phyloP scores from a whole-genome alignment of 2,888 invertebrate genomes.

The Luperina testacea region DNA sequence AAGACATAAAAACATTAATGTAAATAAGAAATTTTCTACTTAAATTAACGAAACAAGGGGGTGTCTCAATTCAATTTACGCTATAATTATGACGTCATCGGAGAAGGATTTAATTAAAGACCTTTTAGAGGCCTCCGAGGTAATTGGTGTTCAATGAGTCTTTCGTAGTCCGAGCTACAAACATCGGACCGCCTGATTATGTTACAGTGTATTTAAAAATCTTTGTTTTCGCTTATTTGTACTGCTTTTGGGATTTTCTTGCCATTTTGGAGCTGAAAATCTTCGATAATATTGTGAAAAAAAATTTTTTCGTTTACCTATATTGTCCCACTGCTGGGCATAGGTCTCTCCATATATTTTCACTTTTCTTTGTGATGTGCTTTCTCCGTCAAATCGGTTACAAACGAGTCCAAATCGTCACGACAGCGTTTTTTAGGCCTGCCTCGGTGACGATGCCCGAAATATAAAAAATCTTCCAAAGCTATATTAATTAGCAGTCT shows the following conservation, averaged over 20 bases:
- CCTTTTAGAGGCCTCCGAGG: conserved; percentile 87
- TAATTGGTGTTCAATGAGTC: conserved; percentile 89
- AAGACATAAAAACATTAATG: conserved; percentile 78
- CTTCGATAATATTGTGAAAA: background rate
- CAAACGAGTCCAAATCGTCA: background rate
- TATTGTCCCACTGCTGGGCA: background rate
- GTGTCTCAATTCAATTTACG: conserved; percentile 87
- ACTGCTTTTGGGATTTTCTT: conserved; percentile 11
- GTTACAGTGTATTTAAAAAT: conserved; percentile 75
- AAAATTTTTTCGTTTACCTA: background rate
- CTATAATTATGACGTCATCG: conserved; percentile 90
- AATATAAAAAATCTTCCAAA: conserved; percentile 1
- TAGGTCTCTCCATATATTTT: no score
- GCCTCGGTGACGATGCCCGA: background rate
- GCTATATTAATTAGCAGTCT: conserved; percentile 14
- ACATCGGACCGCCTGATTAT: conserved; percentile 82
- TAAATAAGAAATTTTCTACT: conserved; percentile 82
- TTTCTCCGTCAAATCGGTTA: background rate
- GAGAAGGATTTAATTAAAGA: conserved; percentile 90
- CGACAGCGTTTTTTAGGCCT: background rate
- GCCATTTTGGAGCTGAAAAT: background rate
- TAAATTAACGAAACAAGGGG: conserved; percentile 87
- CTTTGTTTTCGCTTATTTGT: conserved; percentile 68
- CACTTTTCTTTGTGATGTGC: background rate
- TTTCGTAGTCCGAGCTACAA: conserved; percentile 86